Base-by-base conservation (phyloP, 2,888 invertebrate species). In the Gortyna flavago region DNA sequence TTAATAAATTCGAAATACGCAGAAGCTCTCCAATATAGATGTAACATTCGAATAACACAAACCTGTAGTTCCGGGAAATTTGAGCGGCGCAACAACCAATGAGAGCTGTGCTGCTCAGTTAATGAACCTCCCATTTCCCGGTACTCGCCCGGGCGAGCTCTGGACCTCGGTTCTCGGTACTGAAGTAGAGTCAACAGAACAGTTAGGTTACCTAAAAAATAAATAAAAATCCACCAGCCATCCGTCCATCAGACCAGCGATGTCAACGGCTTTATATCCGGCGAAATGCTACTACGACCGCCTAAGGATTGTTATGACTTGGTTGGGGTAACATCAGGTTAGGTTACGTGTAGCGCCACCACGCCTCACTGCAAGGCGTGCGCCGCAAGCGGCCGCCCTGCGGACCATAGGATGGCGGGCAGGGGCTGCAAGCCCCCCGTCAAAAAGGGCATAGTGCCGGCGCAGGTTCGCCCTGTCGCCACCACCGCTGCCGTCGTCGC, bases 131-230 rank as follows among this genome's bases (percentile, higher is more conserved):
- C 61, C 41, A 48, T 25, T 77, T 82, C 65, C 69, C 21, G 64
- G 70, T 35, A 70, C 25, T 82, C 29, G 67, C 72, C 83, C 83
- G 86, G 84, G 75, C 73, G 16, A 85, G 75, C 71, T 82, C 51
- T 48, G 11, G 16, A 38, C 44, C 66, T 35, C 65, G 48, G 29
- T 35, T 35, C 77, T 29, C 18, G 41, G 51, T 6, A 79, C 13
- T 3, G 54, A 62, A 29, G 51, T 81, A 75, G 7, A 1, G 66
- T 67, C 21, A 7, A 32, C 51, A 75, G 32, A 81, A 35, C 8
- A 75, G 29, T 29, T 75, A 44, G 35, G 32, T 18, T 29, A 65
- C n/a, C 7, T 6, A 32, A 18, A n/a, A 0, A 25, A 29, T 0
- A 59, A 65, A 61, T 21, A 7, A 35, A 44, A n/a, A 57, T n/a